Percentiles rank a stretch among this genome's conserved stretches.
phyloP scores from a whole-genome alignment of 2,888 invertebrate genomes.

The Drosophila demipolita region DNA sequence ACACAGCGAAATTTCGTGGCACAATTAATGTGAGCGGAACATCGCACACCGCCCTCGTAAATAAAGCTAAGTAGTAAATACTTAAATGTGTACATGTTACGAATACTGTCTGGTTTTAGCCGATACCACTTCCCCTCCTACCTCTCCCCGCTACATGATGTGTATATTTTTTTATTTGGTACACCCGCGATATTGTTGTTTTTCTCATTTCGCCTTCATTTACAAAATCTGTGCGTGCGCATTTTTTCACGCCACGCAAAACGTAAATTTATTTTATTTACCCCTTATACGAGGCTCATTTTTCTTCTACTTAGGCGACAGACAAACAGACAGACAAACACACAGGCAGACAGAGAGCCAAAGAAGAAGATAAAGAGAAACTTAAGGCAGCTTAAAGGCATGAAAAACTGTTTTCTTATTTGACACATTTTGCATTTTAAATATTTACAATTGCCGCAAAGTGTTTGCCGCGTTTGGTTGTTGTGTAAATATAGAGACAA shows the following conservation, averaged over 20 bases:
- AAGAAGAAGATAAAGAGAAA: slow-evolving; percentile 59
- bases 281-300: slow-evolving; percentile 73
- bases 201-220: slow-evolving; percentile 63
- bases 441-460: slow-evolving; percentile 75
- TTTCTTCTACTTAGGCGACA: slow-evolving; percentile 65
- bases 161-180: neutral
- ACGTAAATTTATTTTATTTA: slow-evolving; percentile 75
- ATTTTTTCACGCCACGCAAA: slow-evolving; percentile 79
- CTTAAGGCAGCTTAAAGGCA: slow-evolving; percentile 51
- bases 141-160: neutral
- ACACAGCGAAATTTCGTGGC: slow-evolving; percentile 18
- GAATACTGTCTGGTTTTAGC: slow-evolving; percentile 23
- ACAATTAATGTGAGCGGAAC: slow-evolving; percentile 22
- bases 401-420: slow-evolving; percentile 65
- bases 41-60: slow-evolving; percentile 3
- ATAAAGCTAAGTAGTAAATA: slow-evolving; percentile 19
- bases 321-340: neutral
- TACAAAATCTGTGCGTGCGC: slow-evolving; percentile 80
- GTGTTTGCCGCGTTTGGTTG: slow-evolving; percentile 67
- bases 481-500: slow-evolving; percentile 59
- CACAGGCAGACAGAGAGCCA: neutral
- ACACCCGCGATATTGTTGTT: slow-evolving; percentile 22
- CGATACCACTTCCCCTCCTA: neutral
- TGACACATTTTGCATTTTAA: slow-evolving; percentile 80
- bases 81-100: slow-evolving; percentile 36